Evolutionary conservation across 2,888 invertebrate species (phyloP).

Genomic region (Clivina fossor): DNA sequence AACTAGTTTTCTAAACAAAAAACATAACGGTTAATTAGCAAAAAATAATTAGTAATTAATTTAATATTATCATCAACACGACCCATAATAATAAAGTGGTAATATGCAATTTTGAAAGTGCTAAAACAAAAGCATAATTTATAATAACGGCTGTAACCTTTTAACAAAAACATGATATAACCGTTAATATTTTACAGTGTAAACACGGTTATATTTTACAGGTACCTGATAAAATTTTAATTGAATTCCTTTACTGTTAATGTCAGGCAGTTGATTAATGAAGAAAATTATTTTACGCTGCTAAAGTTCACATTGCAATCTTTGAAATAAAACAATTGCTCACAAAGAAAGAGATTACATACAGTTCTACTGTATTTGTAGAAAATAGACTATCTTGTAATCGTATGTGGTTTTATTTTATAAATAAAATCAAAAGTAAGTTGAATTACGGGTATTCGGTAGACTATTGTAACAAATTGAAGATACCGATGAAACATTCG

Average conservation of each 20-base stretch:
- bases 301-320: constrained; percentile 18
- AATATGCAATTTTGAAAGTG: background rate
- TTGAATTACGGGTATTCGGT: too few species aligned
- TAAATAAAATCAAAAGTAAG: too few species aligned
- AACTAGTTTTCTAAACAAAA: too few species aligned
- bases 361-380: too few species aligned
- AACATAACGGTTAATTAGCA: too few species aligned
- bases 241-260: constrained; percentile 30
- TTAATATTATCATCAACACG: too few species aligned
- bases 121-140: background rate
- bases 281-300: constrained; percentile 23
- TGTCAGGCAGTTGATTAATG: constrained; percentile 32
- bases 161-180: constrained; percentile 4
- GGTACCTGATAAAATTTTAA: constrained; percentile 30
- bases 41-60: too few species aligned
- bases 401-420: too few species aligned
- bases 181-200: constrained; percentile 23
- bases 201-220: constrained; percentile 10
- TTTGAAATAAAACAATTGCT: background rate
- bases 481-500: too few species aligned
- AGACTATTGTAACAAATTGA: too few species aligned
- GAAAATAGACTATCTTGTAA: too few species aligned
- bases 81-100: background rate
- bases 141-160: constrained; percentile 3
- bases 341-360: constrained; percentile 3